These are phyloP conservation scores for Pelagia noctiluca DNA, from an alignment of 30 jellyfish, hydroid and myxozoan species.

Conservation along the genomic window DNA sequence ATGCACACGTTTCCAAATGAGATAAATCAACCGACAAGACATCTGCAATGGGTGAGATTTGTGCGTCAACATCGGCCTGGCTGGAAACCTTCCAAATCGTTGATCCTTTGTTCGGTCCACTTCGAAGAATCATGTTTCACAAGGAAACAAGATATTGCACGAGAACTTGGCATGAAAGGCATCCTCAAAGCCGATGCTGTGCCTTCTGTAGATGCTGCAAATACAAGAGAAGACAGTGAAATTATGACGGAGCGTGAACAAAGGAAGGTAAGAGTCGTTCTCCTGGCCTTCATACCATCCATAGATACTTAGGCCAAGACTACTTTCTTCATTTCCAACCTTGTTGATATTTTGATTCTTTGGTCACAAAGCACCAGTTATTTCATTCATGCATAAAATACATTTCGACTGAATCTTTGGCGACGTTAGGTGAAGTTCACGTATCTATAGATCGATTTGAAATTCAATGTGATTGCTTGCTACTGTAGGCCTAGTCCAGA, in stretches of 20 bases:
- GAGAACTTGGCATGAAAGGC: constrained; percentile 42
- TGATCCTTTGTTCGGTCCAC: constrained; percentile 26
- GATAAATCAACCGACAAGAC: background rate
- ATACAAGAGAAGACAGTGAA: background rate
- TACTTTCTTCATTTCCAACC: no score
- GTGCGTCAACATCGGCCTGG: constrained; percentile 25
- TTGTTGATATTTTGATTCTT: no score
- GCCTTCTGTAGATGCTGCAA: constrained; percentile 60
- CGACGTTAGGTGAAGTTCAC: no score
- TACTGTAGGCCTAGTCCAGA: no score
- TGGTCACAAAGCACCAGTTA: no score
- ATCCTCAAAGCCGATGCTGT: constrained; percentile 37
- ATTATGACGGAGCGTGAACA: constrained; percentile 29
- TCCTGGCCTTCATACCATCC: no score
- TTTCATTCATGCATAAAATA: no score
- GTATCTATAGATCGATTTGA: no score
- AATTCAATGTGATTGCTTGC: no score
- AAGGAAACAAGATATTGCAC: constrained; percentile 29
- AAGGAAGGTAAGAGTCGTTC: constrained; percentile 28
- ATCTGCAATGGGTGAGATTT: constrained; percentile 25
- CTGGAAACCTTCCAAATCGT: constrained; percentile 4
- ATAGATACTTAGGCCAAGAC: no score
- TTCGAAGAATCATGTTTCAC: constrained; percentile 45
- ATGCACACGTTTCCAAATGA: constrained; percentile 12
- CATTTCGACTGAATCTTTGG: no score